phyloP scores from a whole-genome alignment of 2,113 vertebrate genomes.

The Nicator chloris region DNA sequence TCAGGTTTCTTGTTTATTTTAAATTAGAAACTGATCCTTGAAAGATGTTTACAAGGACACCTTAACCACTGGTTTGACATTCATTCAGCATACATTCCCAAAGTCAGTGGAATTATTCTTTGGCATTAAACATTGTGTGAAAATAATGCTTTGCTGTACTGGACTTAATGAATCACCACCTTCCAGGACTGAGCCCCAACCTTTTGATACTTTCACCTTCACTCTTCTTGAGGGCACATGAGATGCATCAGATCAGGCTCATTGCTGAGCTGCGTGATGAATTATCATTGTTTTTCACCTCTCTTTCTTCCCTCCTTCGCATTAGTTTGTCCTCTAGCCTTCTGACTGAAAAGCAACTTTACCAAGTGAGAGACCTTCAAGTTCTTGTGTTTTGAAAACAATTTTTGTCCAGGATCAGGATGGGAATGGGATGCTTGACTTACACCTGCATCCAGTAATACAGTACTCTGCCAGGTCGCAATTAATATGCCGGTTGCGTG shows the following conservation, averaged over 20 bases:
- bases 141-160: not conserved
- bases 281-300: not conserved
- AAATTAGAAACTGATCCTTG: not conserved
- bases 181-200: not conserved
- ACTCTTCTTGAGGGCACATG: not conserved
- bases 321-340: not conserved
- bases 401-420: not conserved
- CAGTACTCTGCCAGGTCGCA: not conserved
- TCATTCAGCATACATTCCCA: not conserved
- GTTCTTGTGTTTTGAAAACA: not conserved
- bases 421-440: not conserved
- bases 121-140: not conserved
- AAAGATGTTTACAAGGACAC: not conserved
- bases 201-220: not conserved
- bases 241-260: not conserved
- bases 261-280: not conserved
- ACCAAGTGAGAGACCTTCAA: not conserved
- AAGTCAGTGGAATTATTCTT: not conserved
- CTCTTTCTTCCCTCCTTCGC: not conserved
- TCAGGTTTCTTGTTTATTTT: not conserved
- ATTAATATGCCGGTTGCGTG: not conserved
- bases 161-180: not conserved
- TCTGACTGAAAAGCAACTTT: not conserved
- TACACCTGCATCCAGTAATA: not conserved
- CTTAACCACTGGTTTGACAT: not conserved